Evolutionary conservation across 2,113 vertebrate species (phyloP).

Genomic region (Heterotis niloticus): DNA sequence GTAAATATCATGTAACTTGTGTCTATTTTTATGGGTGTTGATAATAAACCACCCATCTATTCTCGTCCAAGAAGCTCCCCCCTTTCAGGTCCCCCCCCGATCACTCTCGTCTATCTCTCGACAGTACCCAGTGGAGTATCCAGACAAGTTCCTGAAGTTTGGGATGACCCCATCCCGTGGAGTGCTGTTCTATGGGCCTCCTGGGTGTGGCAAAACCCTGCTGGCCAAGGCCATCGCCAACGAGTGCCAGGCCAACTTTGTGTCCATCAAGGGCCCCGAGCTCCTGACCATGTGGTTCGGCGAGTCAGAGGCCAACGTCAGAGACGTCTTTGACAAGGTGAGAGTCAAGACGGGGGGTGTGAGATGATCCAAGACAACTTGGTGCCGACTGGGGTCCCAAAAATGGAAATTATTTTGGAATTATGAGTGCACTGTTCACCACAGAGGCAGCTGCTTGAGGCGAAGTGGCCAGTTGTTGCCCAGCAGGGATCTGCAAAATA

Average conservation of each 20-base stretch:
- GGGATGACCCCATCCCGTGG: slow-evolving; percentile 54
- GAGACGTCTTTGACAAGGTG: slow-evolving; percentile 55
- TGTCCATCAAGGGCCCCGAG: slow-evolving; percentile 54
- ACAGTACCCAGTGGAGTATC: slow-evolving; percentile 53
- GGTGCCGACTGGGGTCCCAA: too few species aligned
- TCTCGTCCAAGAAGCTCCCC: not conserved
- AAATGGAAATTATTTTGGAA: not conserved
- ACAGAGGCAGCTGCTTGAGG: too few species aligned
- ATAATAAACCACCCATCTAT: too few species aligned
- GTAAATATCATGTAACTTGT: too few species aligned
- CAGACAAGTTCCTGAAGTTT: slow-evolving; percentile 54
- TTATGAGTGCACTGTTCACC: not conserved
- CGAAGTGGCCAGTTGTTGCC: too few species aligned
- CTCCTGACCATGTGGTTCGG: slow-evolving; percentile 57
- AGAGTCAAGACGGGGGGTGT: not conserved
- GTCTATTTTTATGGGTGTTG: too few species aligned
- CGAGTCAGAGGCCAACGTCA: slow-evolving; percentile 52
- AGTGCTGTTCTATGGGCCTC: slow-evolving; percentile 52
- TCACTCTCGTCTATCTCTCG: not conserved
- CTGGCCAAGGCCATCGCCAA: slow-evolving; percentile 55
- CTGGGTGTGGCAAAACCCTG: slow-evolving; percentile 52
- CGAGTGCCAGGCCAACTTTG: slow-evolving; percentile 55
- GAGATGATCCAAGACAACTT: too few species aligned
- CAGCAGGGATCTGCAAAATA: too few species aligned
- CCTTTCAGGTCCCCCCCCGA: not conserved